Evolutionary conservation across 37 sponge, comb jelly and placozoan species (phyloP), one percentile per base, ranked within the genome.

Genomic region (Crambe crambe): DNA sequence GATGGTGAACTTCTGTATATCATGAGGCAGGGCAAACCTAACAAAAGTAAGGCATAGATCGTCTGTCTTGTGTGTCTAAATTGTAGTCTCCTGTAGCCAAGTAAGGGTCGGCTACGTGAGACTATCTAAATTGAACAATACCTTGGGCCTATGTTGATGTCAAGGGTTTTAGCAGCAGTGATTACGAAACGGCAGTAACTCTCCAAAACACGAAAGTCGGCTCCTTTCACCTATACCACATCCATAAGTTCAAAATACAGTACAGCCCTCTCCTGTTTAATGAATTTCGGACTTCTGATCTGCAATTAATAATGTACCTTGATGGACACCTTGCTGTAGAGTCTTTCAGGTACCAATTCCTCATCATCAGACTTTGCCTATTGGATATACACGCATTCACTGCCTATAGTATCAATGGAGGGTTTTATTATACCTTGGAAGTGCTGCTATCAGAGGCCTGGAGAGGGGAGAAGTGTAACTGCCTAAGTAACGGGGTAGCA

Each of bases 181-280:
- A 59, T 85, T 0, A 90, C 83, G 56, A 85, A 96, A 37, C 92
- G 83, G 47, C 81, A 74, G 78, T 94, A 96, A 74, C 95, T 93
- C 67, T 94, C 92, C 68, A 96, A 68, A 5, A 94, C 97, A 35
- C 89, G 77, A 40, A 72, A 85, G 47, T 94, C 96, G 38, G 84
- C 77, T 25, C 95, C 95, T 58, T 90, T 90, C 25, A 96, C 83
- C 86, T 93, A 47, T 73, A 15, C 15, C 9, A 75, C 21, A 35
- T 68, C 39, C 6, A 27, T 20, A 62, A 62, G 54, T 51, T 9
- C 15, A 51, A 51, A 51, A 51, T 51, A 51, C 15, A 51, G 54
- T 15, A 51, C 15, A 15, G 54, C 9, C 15, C 54, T 15, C 54
- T 51, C 54, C 54, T 18, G 54, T 51, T 18, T 58, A 2, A 3